Conservation (phyloP, 2,113 vertebrate species). For the Spea bombifrons region DNA sequence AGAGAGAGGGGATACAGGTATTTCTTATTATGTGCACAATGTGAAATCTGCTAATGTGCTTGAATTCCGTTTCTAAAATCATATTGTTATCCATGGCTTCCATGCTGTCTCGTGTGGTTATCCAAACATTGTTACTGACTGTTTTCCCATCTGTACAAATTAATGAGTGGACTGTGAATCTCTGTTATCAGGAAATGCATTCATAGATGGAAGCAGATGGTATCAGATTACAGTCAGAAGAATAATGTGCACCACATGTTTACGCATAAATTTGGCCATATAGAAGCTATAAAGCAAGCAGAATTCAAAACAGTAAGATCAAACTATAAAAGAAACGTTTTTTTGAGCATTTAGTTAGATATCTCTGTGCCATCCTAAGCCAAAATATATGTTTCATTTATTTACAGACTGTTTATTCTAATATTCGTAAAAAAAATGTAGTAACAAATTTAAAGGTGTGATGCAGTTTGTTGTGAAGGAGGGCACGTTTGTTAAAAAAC, state of each 20-base stretch:
- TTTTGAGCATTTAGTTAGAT: no score
- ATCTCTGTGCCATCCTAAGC: no score
- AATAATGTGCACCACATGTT: conserved; percentile 14
- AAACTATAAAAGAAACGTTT: background rate
- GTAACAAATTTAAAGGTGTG: no score
- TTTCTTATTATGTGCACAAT: no score
- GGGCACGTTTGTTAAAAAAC: no score
- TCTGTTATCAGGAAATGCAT: conserved; percentile 24
- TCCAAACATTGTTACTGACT: conserved; percentile 10
- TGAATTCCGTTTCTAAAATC: background rate
- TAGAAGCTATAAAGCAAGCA: background rate
- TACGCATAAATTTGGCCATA: conserved; percentile 1
- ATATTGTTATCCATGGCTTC: background rate
- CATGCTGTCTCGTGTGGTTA: conserved; percentile 21
- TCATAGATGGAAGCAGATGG: conserved; percentile 30
- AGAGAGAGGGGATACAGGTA: no score
- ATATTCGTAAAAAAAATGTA: no score
- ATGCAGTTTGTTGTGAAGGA: no score
- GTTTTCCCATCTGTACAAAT: conserved; percentile 33
- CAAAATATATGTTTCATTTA: no score
- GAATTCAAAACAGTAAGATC: background rate
- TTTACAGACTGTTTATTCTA: no score
- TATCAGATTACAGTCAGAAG: background rate
- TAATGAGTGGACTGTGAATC: conserved; percentile 29
- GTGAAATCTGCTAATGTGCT: background rate